These are phyloP conservation scores for Sebastes fasciatus DNA, from an alignment of 2,113 vertebrate genomes.

Conservation along the genomic window DNA sequence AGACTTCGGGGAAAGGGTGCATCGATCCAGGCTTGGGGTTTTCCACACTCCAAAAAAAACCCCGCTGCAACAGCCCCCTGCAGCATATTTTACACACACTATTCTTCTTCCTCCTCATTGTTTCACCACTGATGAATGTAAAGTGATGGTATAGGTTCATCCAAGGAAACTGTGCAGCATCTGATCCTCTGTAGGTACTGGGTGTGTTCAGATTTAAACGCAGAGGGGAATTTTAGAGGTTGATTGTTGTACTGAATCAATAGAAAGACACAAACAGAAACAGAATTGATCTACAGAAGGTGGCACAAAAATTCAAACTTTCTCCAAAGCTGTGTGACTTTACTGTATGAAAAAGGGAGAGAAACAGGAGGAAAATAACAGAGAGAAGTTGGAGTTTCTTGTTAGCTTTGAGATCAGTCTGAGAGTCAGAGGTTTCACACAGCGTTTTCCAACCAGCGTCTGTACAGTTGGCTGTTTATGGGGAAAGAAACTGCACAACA, in stretches of 20 bases:
- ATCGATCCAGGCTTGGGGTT: slow-evolving; percentile 53
- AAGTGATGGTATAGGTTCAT: not conserved
- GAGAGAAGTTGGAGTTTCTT: too few species aligned
- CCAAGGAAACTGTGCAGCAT: not conserved
- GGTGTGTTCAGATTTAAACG: not conserved
- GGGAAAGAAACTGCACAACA: not conserved
- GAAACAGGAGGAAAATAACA: too few species aligned
- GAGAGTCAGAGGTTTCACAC: too few species aligned
- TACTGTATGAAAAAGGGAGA: not conserved
- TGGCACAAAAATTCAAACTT: not conserved
- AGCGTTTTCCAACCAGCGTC: too few species aligned
- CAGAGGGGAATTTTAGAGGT: not conserved
- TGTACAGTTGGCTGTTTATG: not conserved
- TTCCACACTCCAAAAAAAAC: slow-evolving; percentile 32
- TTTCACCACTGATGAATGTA: not conserved
- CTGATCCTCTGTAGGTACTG: too few species aligned
- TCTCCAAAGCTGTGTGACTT: too few species aligned
- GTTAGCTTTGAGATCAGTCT: too few species aligned
- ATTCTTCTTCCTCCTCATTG: not conserved
- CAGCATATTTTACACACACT: slow-evolving; percentile 7
- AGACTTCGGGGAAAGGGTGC: slow-evolving; percentile 38
- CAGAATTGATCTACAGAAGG: not conserved
- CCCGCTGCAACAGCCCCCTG: too few species aligned
- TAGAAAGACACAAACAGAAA: not conserved
- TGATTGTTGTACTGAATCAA: not conserved